Base-by-base conservation (phyloP, 2,888 invertebrate species). In the Steinernema scapterisci region DNA sequence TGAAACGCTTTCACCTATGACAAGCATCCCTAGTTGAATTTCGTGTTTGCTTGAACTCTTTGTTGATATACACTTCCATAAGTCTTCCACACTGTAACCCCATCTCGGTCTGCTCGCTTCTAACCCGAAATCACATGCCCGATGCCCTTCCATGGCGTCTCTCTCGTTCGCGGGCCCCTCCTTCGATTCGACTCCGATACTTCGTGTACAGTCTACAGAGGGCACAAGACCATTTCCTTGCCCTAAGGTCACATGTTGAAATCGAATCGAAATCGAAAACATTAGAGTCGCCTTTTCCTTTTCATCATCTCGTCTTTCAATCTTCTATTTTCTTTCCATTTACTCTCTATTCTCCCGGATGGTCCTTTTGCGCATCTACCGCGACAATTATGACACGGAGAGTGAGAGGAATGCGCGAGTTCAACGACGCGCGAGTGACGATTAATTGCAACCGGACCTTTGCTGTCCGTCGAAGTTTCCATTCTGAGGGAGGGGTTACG, bases 361-460 rank as follows among this genome's bases (percentile, higher is more conserved):
- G 63, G 63, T 63, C 54, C 54, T 54, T 54, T 27, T 31, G 63
- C 63, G 31, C 63, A 63, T 63, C 63, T 63, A 63, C 63, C 63
- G 63, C 63, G 63, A 63, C 63, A 63, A 63, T 63, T 63, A 63
- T 63, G 63, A 63, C 63, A 63, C 63, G 63, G 63, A 63, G 63
- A 63, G 63, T 63, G 63, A 27, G 63, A 63, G 63, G 63, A 63
- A 63, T 27, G 63, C 16, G 16, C 63, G 63, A 63, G 52, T 52
- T 52, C 52, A 52, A 52, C 52, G 52, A 52, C 52, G 52, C 52
- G 52, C 52, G 52, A 52, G 63, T 63, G 63, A 31, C 31, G 31
- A 63, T 63, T 25, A 63, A 27, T 63, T 25, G 38, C 63, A 63
- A 63, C 63, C 63, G 63, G 63, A 63, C 31, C 63, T 63, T 25